A percentile compares a stretch with the other conserved stretches of the same genome.
Conservation (phyloP, 1,140 invertebrate species). For the Zaprionus vittiger region DNA sequence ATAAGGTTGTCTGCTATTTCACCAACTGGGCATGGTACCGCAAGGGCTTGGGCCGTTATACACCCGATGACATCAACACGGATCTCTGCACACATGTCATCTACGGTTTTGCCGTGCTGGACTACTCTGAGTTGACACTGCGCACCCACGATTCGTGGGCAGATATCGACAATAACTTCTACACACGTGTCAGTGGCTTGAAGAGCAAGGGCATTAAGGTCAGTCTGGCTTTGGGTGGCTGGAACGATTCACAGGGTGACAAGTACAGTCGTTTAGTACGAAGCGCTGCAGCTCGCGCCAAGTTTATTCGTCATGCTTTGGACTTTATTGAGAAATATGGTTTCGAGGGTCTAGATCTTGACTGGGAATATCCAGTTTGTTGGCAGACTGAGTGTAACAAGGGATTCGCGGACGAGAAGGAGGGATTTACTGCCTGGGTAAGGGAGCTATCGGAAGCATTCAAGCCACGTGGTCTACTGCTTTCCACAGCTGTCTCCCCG, state of each 20-base stretch:
- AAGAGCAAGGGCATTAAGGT: slow-evolving; percentile 93
- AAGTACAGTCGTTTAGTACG: slow-evolving; percentile 94
- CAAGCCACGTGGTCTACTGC: slow-evolving; percentile 89
- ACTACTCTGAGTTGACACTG: slow-evolving; percentile 90
- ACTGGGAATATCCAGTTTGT: slow-evolving; percentile 94
- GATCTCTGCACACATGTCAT: slow-evolving; percentile 95
- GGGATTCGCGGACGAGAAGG: slow-evolving; percentile 92
- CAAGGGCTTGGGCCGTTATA: slow-evolving; percentile 91
- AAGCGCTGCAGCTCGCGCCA: slow-evolving; percentile 88
- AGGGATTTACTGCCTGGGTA: slow-evolving; percentile 90
- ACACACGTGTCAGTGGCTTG: slow-evolving; percentile 91
- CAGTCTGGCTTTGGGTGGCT: slow-evolving; percentile 92
- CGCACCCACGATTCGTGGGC: slow-evolving; percentile 95
- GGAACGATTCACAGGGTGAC: slow-evolving; percentile 94
- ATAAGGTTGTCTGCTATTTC: slow-evolving; percentile 95
- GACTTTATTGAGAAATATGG: slow-evolving; percentile 92
- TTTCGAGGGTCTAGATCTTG: slow-evolving; percentile 95
- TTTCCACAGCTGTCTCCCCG: slow-evolving; percentile 94
- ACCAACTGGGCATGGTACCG: slow-evolving; percentile 98
- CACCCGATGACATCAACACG: slow-evolving; percentile 93
- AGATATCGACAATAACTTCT: slow-evolving; percentile 94
- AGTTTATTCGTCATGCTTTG: slow-evolving; percentile 90
- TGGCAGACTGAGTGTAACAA: slow-evolving; percentile 91
- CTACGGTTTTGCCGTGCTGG: slow-evolving; percentile 95
- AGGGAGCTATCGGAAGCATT: slow-evolving; percentile 91